A percentile compares a stretch with the other conserved stretches of the same genome.
Evolutionary conservation across 2,113 vertebrate genomes (phyloP).

Genomic region (Lamprotornis superbus): DNA sequence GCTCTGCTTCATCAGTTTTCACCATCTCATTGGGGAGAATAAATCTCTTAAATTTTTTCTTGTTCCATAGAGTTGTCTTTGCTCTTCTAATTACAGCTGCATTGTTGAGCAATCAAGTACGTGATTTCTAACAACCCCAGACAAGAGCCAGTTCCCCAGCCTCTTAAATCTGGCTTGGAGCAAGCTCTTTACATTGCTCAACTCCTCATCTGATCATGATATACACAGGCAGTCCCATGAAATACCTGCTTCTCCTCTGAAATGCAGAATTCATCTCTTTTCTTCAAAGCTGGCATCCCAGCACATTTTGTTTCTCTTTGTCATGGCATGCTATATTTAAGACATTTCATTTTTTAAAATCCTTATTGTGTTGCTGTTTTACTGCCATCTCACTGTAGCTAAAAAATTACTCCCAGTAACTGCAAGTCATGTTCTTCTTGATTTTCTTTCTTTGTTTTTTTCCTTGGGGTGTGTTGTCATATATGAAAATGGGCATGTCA

Average conservation of each 20-base stretch:
- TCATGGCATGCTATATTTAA: not conserved
- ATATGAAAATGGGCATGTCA: not conserved
- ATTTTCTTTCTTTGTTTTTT: not conserved
- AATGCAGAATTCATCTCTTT: not conserved
- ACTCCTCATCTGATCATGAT: not conserved
- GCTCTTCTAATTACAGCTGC: constrained; percentile 32
- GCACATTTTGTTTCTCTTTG: not conserved
- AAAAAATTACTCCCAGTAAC: not conserved
- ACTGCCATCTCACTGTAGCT: not conserved
- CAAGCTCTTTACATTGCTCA: not conserved
- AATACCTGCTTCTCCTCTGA: not conserved
- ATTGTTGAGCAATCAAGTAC: constrained; percentile 48
- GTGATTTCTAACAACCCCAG: not conserved
- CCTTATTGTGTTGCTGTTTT: not conserved
- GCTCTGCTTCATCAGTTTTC: not conserved
- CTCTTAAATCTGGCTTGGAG: not conserved
- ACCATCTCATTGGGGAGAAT: not conserved
- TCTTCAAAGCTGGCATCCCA: not conserved
- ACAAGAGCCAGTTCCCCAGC: not conserved
- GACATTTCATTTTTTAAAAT: not conserved
- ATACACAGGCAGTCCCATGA: not conserved
- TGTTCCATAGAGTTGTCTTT: constrained; percentile 50
- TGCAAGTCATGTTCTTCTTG: not conserved
- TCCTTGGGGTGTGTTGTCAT: not conserved
- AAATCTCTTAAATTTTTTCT: constrained; percentile 17